Conservation (phyloP, 2,888 invertebrate species). For the Lutraria lutraria region DNA sequence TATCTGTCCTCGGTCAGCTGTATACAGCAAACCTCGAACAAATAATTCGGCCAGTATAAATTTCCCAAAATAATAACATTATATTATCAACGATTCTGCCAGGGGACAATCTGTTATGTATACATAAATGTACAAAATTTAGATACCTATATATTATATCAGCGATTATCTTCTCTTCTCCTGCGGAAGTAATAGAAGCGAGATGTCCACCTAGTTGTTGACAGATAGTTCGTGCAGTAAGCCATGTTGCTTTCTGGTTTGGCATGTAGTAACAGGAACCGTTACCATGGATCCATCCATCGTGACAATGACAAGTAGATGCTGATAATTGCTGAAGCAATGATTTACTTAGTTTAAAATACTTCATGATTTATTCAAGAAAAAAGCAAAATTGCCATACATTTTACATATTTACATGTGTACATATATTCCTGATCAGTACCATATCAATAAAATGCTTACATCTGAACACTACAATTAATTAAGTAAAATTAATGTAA, state of each 20-base stretch:
- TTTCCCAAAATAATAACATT: too few species aligned
- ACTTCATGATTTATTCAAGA: too few species aligned
- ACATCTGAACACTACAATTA: background rate
- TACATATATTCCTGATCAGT: background rate
- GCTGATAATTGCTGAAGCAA: background rate
- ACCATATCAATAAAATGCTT: background rate
- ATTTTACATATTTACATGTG: too few species aligned
- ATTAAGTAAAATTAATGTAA: background rate
- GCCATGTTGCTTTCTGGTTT: constrained; percentile 8
- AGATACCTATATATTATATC: constrained; percentile 19
- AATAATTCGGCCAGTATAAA: too few species aligned
- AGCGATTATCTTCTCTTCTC: constrained; percentile 18
- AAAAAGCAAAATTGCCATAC: too few species aligned
- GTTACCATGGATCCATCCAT: constrained; percentile 27
- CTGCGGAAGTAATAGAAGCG: background rate
- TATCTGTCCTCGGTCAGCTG: too few species aligned
- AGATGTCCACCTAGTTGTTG: constrained; percentile 27
- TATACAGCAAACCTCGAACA: too few species aligned
- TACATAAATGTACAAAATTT: background rate
- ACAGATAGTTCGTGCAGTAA: constrained; percentile 12
- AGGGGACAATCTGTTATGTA: too few species aligned
- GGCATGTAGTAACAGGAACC: constrained; percentile 40
- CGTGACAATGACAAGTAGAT: background rate
- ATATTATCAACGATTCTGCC: too few species aligned
- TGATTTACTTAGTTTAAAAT: too few species aligned